Conservation (phyloP, 2,888 invertebrate species). For the Folsomia manolachei region DNA sequence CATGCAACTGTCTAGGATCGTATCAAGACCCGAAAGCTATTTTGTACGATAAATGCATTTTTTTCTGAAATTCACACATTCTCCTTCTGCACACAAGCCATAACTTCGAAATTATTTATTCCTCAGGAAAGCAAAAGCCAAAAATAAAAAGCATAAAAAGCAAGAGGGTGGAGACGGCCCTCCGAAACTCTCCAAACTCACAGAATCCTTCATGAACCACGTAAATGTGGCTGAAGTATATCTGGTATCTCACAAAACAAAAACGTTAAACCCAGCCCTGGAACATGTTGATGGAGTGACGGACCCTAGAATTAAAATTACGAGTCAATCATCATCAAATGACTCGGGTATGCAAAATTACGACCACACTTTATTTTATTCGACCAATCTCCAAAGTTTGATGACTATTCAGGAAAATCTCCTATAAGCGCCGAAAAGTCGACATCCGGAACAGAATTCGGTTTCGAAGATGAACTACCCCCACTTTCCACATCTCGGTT, state of each 20-base stretch:
- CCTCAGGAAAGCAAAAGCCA: background rate
- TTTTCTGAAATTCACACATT: too few relatives aligned
- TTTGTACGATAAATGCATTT: background rate
- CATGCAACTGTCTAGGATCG: background rate
- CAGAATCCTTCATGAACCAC: slow-evolving; percentile 1
- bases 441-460: background rate
- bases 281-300: background rate
- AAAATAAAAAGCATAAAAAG: background rate
- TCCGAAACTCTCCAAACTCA: background rate
- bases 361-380: too few relatives aligned
- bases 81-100: too few relatives aligned
- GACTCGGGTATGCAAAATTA: background rate
- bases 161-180: background rate
- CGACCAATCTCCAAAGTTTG: too few relatives aligned
- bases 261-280: background rate
- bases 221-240: background rate
- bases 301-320: too few relatives aligned
- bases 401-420: too few relatives aligned
- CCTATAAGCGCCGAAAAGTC: background rate
- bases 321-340: background rate
- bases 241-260: background rate
- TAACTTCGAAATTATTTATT: too few relatives aligned
- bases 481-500: background rate
- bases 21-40: slow-evolving; percentile 1
- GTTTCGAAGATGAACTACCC: background rate